These are phyloP conservation scores for Odontomachus brunneus DNA, from an alignment of 1,140 invertebrate species.

Conservation along the genomic window DNA sequence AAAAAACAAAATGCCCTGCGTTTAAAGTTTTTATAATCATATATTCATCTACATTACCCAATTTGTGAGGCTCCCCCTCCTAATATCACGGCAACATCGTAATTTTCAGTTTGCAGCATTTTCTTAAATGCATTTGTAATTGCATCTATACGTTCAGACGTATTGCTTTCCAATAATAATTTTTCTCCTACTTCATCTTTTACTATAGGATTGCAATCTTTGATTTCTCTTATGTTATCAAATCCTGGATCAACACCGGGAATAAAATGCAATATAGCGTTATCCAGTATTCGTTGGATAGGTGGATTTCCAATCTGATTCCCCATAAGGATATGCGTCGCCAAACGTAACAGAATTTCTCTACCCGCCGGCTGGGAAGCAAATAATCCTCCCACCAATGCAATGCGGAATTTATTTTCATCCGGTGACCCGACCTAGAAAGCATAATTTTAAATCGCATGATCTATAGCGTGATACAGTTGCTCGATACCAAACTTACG, in stretches of 20 bases:
- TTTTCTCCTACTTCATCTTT: constrained; percentile 87
- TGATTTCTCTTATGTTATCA: constrained; percentile 82
- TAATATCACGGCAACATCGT: constrained; percentile 88
- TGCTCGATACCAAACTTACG: constrained; percentile 80
- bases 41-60: constrained; percentile 79
- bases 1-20: not conserved
- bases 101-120: constrained; percentile 86
- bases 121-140: constrained; percentile 87
- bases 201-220: constrained; percentile 83
- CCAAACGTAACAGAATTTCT: constrained; percentile 93
- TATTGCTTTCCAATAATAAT: constrained; percentile 84
- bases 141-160: constrained; percentile 79
- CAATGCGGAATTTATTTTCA: constrained; percentile 92
- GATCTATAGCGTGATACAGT: not conserved
- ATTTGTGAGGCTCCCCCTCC: constrained; percentile 88
- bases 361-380: constrained; percentile 93
- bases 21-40: not conserved
- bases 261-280: constrained; percentile 92
- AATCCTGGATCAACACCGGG: constrained; percentile 89
- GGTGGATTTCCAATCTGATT: constrained; percentile 88
- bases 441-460: constrained; percentile 13
- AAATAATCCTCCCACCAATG: constrained; percentile 93
- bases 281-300: constrained; percentile 88
- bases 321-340: constrained; percentile 92
- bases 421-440: constrained; percentile 90